These are phyloP conservation scores for Branchellion lobata DNA, from an alignment of 2,888 invertebrate species.

Conservation along the genomic window DNA sequence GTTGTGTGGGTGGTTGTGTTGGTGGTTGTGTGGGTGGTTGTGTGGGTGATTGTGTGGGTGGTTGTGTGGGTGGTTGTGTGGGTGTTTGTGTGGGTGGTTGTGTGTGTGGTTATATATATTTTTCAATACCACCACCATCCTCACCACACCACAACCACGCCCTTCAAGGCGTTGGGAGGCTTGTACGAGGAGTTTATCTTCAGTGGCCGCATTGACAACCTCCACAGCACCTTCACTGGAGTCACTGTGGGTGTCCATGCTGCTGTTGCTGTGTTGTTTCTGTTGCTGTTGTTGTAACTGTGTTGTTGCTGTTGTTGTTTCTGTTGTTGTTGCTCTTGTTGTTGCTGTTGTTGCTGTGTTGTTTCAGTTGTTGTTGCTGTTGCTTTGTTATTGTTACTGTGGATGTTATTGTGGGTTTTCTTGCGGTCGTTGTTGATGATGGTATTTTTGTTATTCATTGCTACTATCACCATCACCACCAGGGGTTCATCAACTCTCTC, in stretches of 20 bases:
- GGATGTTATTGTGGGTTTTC: too few species aligned
- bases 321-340: too few species aligned
- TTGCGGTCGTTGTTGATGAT: too few species aligned
- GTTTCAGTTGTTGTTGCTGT: too few species aligned
- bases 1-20: neutral
- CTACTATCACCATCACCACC: slow-evolving; percentile 44
- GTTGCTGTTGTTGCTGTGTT: too few species aligned
- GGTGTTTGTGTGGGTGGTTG: neutral
- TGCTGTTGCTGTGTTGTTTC: too few species aligned
- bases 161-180: slow-evolving; percentile 61
- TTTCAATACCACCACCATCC: neutral
- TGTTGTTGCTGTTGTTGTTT: too few species aligned
- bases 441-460: too few species aligned
- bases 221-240: slow-evolving; percentile 63
- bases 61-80: too few species aligned
- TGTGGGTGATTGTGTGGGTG: too few species aligned
- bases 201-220: slow-evolving; percentile 65
- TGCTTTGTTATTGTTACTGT: neutral
- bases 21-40: neutral
- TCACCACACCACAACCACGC: neutral
- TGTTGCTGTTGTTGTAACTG: too few species aligned
- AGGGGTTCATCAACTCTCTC: slow-evolving; percentile 62
- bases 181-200: slow-evolving; percentile 64
- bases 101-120: neutral
- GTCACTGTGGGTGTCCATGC: neutral